Conservation (phyloP, 2,113 vertebrate genomes). For the Psephotus haematonotus region DNA sequence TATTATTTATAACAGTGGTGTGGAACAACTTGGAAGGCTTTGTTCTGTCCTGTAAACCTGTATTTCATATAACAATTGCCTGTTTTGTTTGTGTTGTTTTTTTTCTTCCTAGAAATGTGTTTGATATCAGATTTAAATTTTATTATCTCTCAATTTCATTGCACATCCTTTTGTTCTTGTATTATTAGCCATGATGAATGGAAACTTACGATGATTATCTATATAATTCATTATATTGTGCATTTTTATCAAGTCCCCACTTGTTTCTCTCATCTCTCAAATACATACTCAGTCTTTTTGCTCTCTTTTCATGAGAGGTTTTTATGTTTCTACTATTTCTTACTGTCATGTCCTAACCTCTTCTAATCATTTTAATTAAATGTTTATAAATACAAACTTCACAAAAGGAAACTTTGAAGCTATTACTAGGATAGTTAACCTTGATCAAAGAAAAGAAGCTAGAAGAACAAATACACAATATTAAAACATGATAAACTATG, state of each 20-base stretch:
- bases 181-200: conserved; percentile 7
- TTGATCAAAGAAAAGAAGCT: conserved; percentile 9
- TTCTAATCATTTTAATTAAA: conserved; percentile 41
- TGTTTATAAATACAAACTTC: conserved; percentile 8
- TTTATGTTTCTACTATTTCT: conserved; percentile 10
- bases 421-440: conserved; percentile 2
- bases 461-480: not conserved
- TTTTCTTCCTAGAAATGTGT: not conserved
- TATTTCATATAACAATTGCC: not conserved
- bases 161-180: conserved; percentile 12
- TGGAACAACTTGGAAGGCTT: not conserved
- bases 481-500: not conserved
- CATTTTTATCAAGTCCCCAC: not conserved
- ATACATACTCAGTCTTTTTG: not conserved
- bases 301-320: not conserved
- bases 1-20: not conserved
- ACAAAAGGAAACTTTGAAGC: conserved; percentile 12
- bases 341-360: not conserved
- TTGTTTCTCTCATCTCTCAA: conserved; percentile 41
- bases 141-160: conserved; percentile 30
- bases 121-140: conserved; percentile 39
- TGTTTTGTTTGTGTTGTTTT: not conserved
- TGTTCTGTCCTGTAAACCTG: not conserved
- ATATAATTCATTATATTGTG: conserved; percentile 15
- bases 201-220: conserved; percentile 22